phyloP scores from a whole-genome alignment of 2,113 vertebrate genomes.

The Rhynchopsitta pachyrhyncha region DNA sequence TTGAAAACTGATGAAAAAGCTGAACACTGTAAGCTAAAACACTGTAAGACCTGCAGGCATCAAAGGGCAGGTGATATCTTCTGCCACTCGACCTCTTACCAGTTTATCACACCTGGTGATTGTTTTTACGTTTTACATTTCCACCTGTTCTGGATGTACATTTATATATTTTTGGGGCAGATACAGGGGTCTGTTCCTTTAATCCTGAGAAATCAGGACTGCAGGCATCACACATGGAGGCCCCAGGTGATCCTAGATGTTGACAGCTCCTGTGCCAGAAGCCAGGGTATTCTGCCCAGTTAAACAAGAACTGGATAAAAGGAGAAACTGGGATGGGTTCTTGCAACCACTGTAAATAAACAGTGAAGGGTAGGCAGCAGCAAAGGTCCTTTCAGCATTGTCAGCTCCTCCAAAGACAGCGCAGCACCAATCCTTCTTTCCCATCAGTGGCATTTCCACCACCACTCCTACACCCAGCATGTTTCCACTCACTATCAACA shows the following conservation, averaged over 20 bases:
- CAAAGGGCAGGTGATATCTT: neutral
- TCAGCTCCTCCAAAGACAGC: neutral
- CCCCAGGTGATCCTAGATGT: neutral
- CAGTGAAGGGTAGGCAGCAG: neutral
- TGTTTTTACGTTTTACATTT: neutral
- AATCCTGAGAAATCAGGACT: neutral
- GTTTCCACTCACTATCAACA: fast-evolving
- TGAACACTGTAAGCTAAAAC: neutral
- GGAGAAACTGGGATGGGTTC: neutral
- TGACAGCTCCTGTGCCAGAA: neutral
- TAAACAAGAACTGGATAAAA: neutral
- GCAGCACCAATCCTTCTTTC: neutral
- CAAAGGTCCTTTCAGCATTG: fast-evolving
- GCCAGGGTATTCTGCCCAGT: neutral
- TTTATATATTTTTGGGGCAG: neutral
- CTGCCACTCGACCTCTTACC: neutral
- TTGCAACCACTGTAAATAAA: neutral
- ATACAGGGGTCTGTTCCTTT: neutral
- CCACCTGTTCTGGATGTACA: neutral
- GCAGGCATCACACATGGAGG: fast-evolving
- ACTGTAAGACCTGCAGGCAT: neutral
- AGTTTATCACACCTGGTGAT: neutral
- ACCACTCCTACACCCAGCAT: fast-evolving
- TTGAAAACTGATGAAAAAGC: neutral
- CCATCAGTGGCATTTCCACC: neutral